Percentiles rank a stretch among this genome's conserved stretches.
Evolutionary conservation across 2,888 invertebrate genomes (phyloP).

Genomic region (Pherbina coryleti): DNA sequence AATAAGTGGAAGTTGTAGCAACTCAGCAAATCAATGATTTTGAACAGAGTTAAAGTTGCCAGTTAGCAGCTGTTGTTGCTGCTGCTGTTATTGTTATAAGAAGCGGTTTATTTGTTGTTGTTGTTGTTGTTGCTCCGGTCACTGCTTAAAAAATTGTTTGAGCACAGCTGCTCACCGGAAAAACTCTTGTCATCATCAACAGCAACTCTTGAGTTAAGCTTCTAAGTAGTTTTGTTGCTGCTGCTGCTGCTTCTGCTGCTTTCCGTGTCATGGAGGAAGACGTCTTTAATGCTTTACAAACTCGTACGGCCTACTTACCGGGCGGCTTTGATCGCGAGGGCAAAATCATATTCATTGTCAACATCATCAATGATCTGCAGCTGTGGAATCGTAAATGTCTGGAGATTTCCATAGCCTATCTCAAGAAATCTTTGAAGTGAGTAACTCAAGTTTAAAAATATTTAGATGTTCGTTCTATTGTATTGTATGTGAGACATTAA

Average conservation of each 20-base stretch:
- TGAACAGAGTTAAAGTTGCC: not conserved
- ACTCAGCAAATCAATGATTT: not conserved
- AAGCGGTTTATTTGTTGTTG: slow-evolving; percentile 10
- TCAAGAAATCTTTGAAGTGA: slow-evolving; percentile 68
- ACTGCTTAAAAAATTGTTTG: not conserved
- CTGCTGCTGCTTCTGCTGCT: slow-evolving; percentile 4
- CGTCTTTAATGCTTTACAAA: slow-evolving; percentile 74
- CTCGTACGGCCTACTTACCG: slow-evolving; percentile 74
- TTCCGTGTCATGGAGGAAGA: slow-evolving; percentile 71
- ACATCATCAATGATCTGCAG: slow-evolving; percentile 74
- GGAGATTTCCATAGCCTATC: slow-evolving; percentile 66
- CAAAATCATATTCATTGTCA: slow-evolving; percentile 75
- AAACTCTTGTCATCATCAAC: slow-evolving; percentile 14
- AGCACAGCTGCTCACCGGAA: slow-evolving; percentile 36
- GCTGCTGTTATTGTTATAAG: slow-evolving; percentile 1
- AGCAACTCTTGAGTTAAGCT: not conserved
- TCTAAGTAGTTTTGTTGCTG: not conserved
- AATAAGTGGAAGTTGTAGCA: too few species aligned
- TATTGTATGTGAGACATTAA: not conserved
- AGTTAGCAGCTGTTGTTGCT: not conserved
- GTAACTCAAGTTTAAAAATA: slow-evolving; percentile 40
- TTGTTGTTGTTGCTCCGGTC: not conserved
- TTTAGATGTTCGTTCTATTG: not conserved
- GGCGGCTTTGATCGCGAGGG: slow-evolving; percentile 78
- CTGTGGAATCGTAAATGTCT: slow-evolving; percentile 69